Evolutionary conservation across 2,888 invertebrate species (phyloP), one percentile per base, ranked within the genome.

Genomic region (Chymomyza amoena): DNA sequence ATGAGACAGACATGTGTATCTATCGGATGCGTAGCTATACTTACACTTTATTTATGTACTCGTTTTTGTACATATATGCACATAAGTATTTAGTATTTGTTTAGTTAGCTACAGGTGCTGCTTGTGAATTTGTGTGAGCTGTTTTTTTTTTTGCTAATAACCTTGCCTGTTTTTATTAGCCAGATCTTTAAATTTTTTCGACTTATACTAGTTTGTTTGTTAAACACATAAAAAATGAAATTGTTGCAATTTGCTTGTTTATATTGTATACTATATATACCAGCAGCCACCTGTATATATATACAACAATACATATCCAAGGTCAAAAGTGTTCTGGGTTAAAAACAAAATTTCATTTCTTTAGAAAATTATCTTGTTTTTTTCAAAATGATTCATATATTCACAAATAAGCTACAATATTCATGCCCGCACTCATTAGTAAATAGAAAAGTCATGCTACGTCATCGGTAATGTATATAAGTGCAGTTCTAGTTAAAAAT

Each of bases 381-480:
- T 45, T 10, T 45, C 2, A 10, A 45, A 45, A 45, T 45, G 39
- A 45, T 13, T 45, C 39, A 45, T 45, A 6, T 45, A 4, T 45
- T 13, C 39, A 45, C 39, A 45, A 45, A 45, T 45, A 45, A 45
- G 57, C 18, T 45, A 45, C 39, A 45, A 6, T 50, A 57, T 18
- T 32, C 16, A 51, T 61, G 57, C 60, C 3, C 13, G 9, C 16
- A 64, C 18, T 54, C 28, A 28, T 20, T 64, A 54, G 25, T 6
- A 64, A 36, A 52, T 64, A 64, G 25, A 59, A 65, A 59, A 69
- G 63, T 56, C 73, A 67, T 69, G 77, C 77, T 77, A 69, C 69
- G 77, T 76, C 76, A 69, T 61, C 61, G 18, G 50, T 56, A 64
- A 54, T 56, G 64, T 39, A 45, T 45, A 57, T 57, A 13, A 57